Percentiles rank a stretch among this genome's conserved stretches.
These are phyloP conservation scores for Diadema setosum DNA, from an alignment of 35 echinoderm and acorn worm genomes.

Conservation along the genomic window DNA sequence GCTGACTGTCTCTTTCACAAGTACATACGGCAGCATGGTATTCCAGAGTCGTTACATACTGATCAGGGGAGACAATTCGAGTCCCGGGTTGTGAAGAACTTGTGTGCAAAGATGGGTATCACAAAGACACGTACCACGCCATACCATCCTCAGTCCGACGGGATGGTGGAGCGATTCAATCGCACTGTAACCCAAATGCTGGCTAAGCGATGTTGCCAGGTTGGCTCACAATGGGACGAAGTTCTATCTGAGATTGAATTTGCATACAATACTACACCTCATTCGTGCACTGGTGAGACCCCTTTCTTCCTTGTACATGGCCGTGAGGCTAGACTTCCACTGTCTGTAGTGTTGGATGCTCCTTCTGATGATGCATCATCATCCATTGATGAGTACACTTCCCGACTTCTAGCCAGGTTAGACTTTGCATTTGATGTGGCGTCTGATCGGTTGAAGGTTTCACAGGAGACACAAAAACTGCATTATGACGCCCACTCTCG, in stretches of 20 bases:
- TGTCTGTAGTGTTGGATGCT: background rate
- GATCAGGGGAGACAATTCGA: slow-evolving; percentile 52
- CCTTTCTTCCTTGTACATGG: slow-evolving; percentile 20
- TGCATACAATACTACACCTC: slow-evolving; percentile 20
- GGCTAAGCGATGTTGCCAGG: background rate
- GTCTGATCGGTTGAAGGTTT: background rate
- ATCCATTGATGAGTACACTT: background rate
- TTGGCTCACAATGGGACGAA: background rate
- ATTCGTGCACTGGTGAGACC: slow-evolving; percentile 1
- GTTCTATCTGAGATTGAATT: background rate
- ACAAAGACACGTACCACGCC: slow-evolving; percentile 2
- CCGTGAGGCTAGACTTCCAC: background rate
- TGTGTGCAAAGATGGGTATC: background rate
- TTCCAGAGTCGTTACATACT: slow-evolving; percentile 4
- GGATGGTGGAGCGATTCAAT: background rate
- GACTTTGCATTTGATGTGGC: background rate
- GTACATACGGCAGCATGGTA: slow-evolving; percentile 21
- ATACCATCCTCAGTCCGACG: slow-evolving; percentile 27
- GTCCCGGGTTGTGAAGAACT: background rate
- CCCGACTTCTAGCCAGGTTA: background rate
- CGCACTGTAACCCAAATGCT: background rate
- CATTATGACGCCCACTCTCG: background rate
- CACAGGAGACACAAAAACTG: background rate
- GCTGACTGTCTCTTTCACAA: slow-evolving; percentile 54
- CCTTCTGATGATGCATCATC: background rate